A percentile compares a stretch with the other conserved stretches of the same genome.
Evolutionary conservation across 1,140 invertebrate genomes (phyloP).

Genomic region (Anthonomus grandis): DNA sequence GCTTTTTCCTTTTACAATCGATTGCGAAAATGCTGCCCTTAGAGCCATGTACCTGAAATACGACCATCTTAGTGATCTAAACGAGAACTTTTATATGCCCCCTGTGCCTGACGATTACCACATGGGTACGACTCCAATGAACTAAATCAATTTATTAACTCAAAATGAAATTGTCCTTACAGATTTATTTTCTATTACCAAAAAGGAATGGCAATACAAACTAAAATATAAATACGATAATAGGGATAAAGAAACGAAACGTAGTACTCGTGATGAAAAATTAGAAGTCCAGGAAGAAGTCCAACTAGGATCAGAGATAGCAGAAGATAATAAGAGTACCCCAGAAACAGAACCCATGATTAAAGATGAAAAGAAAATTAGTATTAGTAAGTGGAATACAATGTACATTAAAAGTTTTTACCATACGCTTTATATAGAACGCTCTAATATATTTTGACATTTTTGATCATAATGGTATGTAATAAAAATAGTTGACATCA

Average conservation of each 20-base stretch:
- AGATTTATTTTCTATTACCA: slow-evolving; percentile 29
- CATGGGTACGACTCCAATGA: slow-evolving; percentile 19
- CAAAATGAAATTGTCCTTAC: slow-evolving; percentile 2
- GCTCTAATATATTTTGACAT: no score
- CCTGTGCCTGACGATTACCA: slow-evolving; percentile 34
- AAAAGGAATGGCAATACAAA: slow-evolving; percentile 32
- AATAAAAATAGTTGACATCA: no score
- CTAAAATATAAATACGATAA: slow-evolving; percentile 40
- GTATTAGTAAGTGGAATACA: not conserved
- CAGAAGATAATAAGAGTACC: no score
- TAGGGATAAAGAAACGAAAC: slow-evolving; percentile 23
- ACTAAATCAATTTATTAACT: not conserved
- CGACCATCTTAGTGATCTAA: slow-evolving; percentile 57
- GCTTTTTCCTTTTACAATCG: slow-evolving; percentile 51
- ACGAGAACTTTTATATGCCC: slow-evolving; percentile 46
- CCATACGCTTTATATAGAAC: no score
- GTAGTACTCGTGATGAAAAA: not conserved
- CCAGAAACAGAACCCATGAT: no score
- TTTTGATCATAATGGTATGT: no score
- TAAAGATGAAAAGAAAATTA: slow-evolving; percentile 27
- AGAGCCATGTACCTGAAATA: slow-evolving; percentile 59
- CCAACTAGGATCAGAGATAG: no score
- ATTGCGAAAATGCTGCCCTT: slow-evolving; percentile 55
- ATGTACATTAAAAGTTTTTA: no score
- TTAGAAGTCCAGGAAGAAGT: not conserved